Evolutionary conservation across 2,113 vertebrate genomes (phyloP), one percentile per base, ranked within the genome.

Genomic region (Lophura nycthemera): DNA sequence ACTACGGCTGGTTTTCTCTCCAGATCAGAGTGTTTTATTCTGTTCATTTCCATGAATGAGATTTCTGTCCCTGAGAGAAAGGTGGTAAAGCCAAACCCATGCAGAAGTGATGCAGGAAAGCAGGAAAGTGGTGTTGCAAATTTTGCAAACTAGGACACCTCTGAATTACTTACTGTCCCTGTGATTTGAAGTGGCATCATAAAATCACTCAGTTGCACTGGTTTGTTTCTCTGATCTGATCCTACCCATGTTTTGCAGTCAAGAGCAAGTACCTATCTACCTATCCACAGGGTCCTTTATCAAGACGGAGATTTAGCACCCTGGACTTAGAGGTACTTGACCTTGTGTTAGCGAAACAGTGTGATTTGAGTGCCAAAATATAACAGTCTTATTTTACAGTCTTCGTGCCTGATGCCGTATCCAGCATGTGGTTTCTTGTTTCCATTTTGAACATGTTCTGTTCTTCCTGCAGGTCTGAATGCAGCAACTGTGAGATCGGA

Each of bases 401-500:
- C 70, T 56, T 45, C n/a, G 66, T 24, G 15, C 13, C 10, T 3
- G 1, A 27, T 43, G 9, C 0, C 0, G 3, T 24, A 47, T 79
- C 52, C 16, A 45, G 32, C 0, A 1, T 10, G 9, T 0, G 0
- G n/a, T 40, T 52, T 79, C 15, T 91, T 29, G 11, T 72, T 74
- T 80, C 81, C 84, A 40, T 32, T 78, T 36, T 69, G 63, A 83
- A 8, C 50, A 15, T 1, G 3, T 40, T 96, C 82, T 97, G 50
- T 88, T 98, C 82, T 97, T 89, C 88, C 73, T 71, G 38, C 96
- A 99, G 99, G 99, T 98, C 97, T 42, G 98, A 98, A 88, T 99
- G 99, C 95, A 98, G 97, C 78, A 98, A 97, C 98, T 99, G 99
- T 57, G 98, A 98, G 90, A 98, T 98, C 52, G 99, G 99, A 75